Percentiles rank a stretch among this genome's conserved stretches.
phyloP scores from a whole-genome alignment of 2,113 vertebrate genomes.

The Cyprinodon tularosa region DNA sequence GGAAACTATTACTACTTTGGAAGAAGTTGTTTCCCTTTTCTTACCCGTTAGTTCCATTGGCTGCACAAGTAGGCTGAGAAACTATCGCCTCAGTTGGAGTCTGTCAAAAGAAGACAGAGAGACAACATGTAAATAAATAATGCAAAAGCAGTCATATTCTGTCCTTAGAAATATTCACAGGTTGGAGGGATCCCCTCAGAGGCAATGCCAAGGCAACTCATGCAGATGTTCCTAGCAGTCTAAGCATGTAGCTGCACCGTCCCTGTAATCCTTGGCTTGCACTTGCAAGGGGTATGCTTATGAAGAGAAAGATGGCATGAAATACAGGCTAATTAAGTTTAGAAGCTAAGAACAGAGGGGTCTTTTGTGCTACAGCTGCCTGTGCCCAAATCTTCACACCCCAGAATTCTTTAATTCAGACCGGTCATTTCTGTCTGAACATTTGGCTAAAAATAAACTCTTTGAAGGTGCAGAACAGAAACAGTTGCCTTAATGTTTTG shows the following conservation, averaged over 20 bases:
- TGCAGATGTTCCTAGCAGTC: constrained; percentile 52
- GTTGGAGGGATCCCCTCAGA: constrained; percentile 45
- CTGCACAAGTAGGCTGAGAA: constrained; percentile 86
- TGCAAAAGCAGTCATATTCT: constrained; percentile 44
- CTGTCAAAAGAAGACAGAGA: constrained; percentile 77
- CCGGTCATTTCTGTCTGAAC: constrained; percentile 39
- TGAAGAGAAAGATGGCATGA: constrained; percentile 67
- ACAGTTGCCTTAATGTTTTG: constrained; percentile 25
- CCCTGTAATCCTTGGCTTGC: constrained; percentile 73
- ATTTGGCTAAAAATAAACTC: constrained; percentile 50
- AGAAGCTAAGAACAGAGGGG: constrained; percentile 60
- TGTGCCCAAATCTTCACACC: constrained; percentile 33
- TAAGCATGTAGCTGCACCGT: constrained; percentile 63
- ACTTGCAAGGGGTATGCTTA: constrained; percentile 62
- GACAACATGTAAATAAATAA: constrained; percentile 51
- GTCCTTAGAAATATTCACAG: constrained; percentile 37
- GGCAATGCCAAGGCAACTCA: constrained; percentile 44
- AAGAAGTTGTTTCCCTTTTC: constrained; percentile 40
- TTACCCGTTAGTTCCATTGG: constrained; percentile 90
- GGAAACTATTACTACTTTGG: constrained; percentile 63
- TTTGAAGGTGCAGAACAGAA: constrained; percentile 18
- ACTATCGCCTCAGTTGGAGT: constrained; percentile 86
- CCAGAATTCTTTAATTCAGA: constrained; percentile 47
- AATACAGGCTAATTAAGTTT: constrained; percentile 68
- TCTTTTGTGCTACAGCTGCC: constrained; percentile 52